These are phyloP conservation scores for Dissostichus mawsoni DNA, from an alignment of 2,113 vertebrate genomes.

Conservation along the genomic window DNA sequence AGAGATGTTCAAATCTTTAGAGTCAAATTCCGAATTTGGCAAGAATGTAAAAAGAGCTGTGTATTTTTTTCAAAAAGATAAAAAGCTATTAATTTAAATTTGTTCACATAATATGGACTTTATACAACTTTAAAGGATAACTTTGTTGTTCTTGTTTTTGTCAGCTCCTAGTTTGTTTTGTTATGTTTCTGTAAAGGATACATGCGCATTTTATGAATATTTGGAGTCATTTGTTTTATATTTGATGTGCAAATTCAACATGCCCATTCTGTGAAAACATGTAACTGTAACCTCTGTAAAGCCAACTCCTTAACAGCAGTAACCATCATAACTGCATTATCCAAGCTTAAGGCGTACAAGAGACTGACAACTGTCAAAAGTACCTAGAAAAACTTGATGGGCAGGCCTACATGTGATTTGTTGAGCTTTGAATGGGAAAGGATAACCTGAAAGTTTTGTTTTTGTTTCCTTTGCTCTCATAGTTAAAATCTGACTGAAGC, in stretches of 20 bases:
- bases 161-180: background rate
- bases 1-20: too few species aligned
- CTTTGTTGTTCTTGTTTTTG: background rate
- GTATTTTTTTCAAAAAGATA: background rate
- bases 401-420: conserved; percentile 1
- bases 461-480: conserved; percentile 38
- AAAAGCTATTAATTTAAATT: background rate
- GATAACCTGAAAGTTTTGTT: conserved; percentile 27
- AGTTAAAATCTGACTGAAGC: conserved; percentile 26
- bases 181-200: background rate
- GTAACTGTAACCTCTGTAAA: background rate
- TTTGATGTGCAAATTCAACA: background rate
- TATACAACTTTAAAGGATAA: background rate
- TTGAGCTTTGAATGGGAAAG: conserved; percentile 7
- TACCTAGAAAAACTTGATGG: background rate
- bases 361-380: background rate
- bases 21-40: background rate
- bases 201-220: background rate
- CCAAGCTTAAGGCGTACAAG: background rate
- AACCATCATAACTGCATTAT: too few species aligned
- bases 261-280: background rate
- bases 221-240: background rate
- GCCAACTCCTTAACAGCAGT: background rate
- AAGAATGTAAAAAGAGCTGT: background rate
- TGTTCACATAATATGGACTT: background rate